phyloP scores from a whole-genome alignment of 2,797 vertebrate genomes.

The Sebastes taczanowskii region DNA sequence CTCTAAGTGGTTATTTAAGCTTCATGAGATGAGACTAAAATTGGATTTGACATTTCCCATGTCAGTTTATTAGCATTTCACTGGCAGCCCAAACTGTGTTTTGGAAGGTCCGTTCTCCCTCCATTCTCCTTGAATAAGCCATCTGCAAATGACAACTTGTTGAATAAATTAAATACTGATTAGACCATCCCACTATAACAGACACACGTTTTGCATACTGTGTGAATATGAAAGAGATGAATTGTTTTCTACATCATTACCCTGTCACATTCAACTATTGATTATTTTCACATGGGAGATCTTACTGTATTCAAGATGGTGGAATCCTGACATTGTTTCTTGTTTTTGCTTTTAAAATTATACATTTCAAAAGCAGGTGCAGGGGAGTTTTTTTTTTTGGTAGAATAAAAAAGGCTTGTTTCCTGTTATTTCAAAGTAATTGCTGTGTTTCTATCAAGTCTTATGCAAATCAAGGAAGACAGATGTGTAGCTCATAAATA shows the following conservation, averaged over 20 bases:
- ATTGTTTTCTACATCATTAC: constrained; percentile 14
- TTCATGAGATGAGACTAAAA: constrained; percentile 49
- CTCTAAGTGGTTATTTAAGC: constrained; percentile 44
- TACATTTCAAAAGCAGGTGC: neutral
- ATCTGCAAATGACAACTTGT: constrained; percentile 46
- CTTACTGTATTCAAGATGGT: neutral
- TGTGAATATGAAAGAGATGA: neutral
- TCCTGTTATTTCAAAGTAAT: constrained; percentile 1
- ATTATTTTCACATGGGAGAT: neutral
- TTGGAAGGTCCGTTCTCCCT: constrained; percentile 11
- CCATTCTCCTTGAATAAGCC: constrained; percentile 21
- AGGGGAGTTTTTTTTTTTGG: neutral
- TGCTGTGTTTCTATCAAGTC: neutral
- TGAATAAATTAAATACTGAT: constrained; percentile 44
- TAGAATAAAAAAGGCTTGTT: neutral
- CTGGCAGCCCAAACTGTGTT: constrained; percentile 17
- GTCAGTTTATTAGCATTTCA: constrained; percentile 36
- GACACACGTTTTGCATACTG: constrained; percentile 6
- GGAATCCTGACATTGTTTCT: neutral
- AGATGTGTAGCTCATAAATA: constrained; percentile 15
- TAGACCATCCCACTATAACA: constrained; percentile 12
- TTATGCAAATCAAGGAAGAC: constrained; percentile 20
- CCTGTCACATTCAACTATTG: neutral
- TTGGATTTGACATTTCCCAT: constrained; percentile 60
- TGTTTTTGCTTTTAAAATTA: neutral